Evolutionary conservation across 2,113 vertebrate genomes (phyloP).

Genomic region (Aegypius monachus): DNA sequence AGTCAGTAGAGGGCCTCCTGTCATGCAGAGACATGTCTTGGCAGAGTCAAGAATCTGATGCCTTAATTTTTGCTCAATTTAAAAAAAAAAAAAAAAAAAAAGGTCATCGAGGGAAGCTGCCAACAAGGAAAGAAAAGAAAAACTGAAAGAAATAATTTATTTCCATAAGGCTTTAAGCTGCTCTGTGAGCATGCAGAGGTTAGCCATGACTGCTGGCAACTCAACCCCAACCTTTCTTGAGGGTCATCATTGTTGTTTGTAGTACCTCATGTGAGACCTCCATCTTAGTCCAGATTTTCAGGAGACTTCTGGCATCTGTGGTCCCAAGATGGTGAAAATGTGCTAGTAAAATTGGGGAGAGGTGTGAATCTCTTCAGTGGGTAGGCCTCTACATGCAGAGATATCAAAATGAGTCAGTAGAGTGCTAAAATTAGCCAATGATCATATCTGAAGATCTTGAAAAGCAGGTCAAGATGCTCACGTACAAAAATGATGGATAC

Average conservation of each 20-base stretch:
- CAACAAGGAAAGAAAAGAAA: neutral
- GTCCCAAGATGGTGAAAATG: neutral
- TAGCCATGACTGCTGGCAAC: neutral
- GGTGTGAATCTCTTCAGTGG: neutral
- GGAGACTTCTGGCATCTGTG: neutral
- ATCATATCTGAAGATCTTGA: neutral
- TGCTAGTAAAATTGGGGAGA: neutral
- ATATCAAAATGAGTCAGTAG: neutral
- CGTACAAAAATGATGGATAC: neutral
- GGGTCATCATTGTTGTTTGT: neutral
- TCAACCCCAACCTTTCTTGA: neutral
- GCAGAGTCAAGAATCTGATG: neutral
- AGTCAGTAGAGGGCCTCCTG: neutral
- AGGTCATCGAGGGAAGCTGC: neutral
- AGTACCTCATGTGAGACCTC: neutral
- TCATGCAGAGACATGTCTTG: neutral
- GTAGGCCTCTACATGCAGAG: neutral
- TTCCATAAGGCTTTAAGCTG: neutral
- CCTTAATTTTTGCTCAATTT: neutral
- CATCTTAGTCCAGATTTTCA: neutral
- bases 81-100: neutral
- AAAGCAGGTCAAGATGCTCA: neutral
- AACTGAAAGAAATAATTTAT: neutral
- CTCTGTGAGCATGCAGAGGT: neutral
- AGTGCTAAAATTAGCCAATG: slow-evolving; percentile 4